Evolutionary conservation across 2,797 vertebrate genomes (phyloP).

Genomic region (Rhinoraja longicauda): DNA sequence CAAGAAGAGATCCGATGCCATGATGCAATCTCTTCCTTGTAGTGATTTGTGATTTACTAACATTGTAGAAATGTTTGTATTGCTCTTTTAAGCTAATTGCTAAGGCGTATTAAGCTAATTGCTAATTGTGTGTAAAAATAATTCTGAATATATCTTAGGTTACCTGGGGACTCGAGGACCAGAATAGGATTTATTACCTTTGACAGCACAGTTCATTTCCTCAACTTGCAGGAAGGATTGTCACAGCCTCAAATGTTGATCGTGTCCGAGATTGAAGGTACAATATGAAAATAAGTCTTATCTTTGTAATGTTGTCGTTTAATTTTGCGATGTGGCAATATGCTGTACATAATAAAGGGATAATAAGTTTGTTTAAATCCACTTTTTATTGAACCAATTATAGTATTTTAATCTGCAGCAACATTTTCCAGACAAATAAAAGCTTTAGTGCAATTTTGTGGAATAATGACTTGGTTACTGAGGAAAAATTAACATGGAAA

Average conservation of each 20-base stretch:
- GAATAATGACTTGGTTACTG: not conserved
- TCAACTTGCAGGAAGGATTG: constrained; percentile 89
- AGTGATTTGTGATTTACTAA: not conserved
- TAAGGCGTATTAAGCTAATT: not conserved
- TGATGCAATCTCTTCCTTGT: not conserved
- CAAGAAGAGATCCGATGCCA: not conserved
- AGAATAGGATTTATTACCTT: constrained; percentile 92
- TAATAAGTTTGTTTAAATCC: not conserved
- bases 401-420: not conserved
- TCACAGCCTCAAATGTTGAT: constrained; percentile 96
- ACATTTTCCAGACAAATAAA: not conserved
- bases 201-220: constrained; percentile 93
- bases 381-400: not conserved
- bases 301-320: not conserved
- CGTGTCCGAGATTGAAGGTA: constrained; percentile 93
- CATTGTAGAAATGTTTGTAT: not conserved
- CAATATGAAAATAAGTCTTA: constrained; percentile 25
- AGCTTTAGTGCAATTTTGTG: not conserved
- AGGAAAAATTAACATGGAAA: not conserved
- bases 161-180: constrained; percentile 86
- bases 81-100: not conserved
- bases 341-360: not conserved
- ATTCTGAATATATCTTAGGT: constrained; percentile 57
- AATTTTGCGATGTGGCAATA: not conserved
- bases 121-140: not conserved